Evolutionary conservation across 2,797 vertebrate genomes (phyloP).

Genomic region (Sebastes jordani): DNA sequence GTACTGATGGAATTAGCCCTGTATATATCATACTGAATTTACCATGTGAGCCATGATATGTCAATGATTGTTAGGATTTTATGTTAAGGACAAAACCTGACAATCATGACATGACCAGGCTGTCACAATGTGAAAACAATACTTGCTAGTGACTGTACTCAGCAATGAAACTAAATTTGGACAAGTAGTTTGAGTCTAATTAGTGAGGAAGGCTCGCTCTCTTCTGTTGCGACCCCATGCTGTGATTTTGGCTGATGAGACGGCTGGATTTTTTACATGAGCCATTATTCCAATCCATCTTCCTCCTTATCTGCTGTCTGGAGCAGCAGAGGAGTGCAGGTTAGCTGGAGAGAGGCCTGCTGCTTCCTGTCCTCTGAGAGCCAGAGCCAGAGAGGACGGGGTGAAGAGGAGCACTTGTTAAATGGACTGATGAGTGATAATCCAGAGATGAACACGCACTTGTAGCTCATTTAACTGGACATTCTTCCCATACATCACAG

Average conservation of each 20-base stretch:
- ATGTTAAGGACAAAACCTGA: background rate
- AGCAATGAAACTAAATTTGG: conserved; percentile 41
- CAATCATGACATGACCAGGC: background rate
- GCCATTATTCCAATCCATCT: conserved; percentile 65
- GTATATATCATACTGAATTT: background rate
- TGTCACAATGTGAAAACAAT: background rate
- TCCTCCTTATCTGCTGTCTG: conserved; percentile 55
- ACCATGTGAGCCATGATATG: background rate
- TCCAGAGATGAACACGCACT: conserved; percentile 9
- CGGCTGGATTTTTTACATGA: conserved; percentile 50
- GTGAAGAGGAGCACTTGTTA: conserved; percentile 12
- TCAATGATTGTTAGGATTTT: background rate
- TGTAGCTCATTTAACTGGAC: conserved; percentile 26
- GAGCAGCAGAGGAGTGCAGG: conserved; percentile 43
- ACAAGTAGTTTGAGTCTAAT: conserved; percentile 58
- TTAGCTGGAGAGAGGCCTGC: conserved; percentile 52
- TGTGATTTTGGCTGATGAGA: conserved; percentile 67
- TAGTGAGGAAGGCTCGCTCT: conserved; percentile 56
- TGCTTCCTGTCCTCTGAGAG: conserved; percentile 42
- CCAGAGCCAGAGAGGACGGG: background rate
- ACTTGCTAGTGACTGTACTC: background rate
- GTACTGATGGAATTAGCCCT: background rate
- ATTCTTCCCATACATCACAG: conserved; percentile 23
- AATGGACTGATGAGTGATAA: conserved; percentile 44
- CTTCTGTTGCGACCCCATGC: conserved; percentile 50